Conservation (phyloP, 2,888 invertebrate species). For the Galerucella pusilla region DNA sequence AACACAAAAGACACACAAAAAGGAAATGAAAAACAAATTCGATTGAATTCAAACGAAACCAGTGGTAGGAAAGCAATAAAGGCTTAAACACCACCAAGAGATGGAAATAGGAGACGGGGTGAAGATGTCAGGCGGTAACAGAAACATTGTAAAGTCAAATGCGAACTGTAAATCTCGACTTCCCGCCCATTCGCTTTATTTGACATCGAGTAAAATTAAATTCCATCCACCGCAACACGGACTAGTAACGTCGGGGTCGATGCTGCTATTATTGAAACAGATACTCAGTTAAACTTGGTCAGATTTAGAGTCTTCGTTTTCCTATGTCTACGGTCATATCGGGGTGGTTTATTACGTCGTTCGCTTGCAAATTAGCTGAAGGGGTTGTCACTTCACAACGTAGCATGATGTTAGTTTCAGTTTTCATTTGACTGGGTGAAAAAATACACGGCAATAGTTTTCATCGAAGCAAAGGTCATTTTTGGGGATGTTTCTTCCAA, state of each 20-base stretch:
- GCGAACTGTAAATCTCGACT: constrained; percentile 59
- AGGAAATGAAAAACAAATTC: neutral
- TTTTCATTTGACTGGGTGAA: neutral
- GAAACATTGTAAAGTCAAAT: constrained; percentile 64
- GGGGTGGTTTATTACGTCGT: constrained; percentile 40
- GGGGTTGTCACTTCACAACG: constrained; percentile 8
- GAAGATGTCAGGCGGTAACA: constrained; percentile 59
- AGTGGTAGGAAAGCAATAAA: constrained; percentile 11
- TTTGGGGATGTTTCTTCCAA: no score
- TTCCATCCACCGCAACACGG: constrained; percentile 47
- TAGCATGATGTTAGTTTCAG: neutral
- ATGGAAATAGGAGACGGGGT: constrained; percentile 47
- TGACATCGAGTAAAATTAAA: constrained; percentile 58
- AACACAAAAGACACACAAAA: no score
- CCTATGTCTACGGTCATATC: constrained; percentile 36
- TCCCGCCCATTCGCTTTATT: constrained; percentile 60
- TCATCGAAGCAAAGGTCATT: no score
- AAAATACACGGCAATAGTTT: no score
- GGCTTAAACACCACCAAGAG: constrained; percentile 23
- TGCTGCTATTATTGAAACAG: constrained; percentile 55
- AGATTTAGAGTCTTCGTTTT: constrained; percentile 39
- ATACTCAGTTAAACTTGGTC: constrained; percentile 41
- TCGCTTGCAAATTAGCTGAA: constrained; percentile 20
- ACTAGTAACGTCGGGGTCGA: constrained; percentile 22
- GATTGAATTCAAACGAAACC: neutral